These are phyloP conservation scores for Nothocercus nigrocapillus DNA, from an alignment of 2,113 vertebrate genomes.

Conservation along the genomic window DNA sequence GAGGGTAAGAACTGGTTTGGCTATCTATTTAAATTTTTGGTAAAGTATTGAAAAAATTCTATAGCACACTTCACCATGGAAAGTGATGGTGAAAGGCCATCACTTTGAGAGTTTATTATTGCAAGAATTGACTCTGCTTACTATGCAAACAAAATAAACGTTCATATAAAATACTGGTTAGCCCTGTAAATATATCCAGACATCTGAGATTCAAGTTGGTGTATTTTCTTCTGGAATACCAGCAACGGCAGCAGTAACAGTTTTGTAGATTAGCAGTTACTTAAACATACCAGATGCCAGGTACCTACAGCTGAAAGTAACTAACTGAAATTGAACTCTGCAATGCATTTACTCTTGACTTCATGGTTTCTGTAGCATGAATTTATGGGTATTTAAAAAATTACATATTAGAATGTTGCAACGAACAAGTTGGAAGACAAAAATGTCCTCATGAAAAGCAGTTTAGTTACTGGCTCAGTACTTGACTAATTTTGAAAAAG, in stretches of 20 bases:
- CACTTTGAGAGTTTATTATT: background rate
- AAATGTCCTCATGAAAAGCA: background rate
- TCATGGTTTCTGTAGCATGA: background rate
- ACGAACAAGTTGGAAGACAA: background rate
- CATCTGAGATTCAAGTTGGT: background rate
- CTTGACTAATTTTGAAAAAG: background rate
- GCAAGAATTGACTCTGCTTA: background rate
- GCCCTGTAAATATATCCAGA: slow-evolving; percentile 36
- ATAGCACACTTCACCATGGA: background rate
- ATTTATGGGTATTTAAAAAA: background rate
- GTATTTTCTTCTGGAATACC: background rate
- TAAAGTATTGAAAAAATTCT: background rate
- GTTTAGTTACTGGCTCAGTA: background rate
- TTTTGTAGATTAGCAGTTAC: slow-evolving; percentile 7
- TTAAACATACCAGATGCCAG: background rate
- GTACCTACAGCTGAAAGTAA: background rate
- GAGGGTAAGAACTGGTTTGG: background rate
- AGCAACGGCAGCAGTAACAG: background rate
- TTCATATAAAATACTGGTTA: slow-evolving; percentile 50
- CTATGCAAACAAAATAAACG: slow-evolving; percentile 13
- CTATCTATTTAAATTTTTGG: slow-evolving; percentile 1
- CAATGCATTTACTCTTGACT: slow-evolving; percentile 5
- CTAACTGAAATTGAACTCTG: background rate
- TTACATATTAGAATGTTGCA: background rate
- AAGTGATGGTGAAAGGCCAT: background rate